Percentiles rank a stretch among this genome's conserved stretches.
These are phyloP conservation scores for Bimastos eiseni DNA, from an alignment of 2,888 invertebrate genomes.

Conservation along the genomic window DNA sequence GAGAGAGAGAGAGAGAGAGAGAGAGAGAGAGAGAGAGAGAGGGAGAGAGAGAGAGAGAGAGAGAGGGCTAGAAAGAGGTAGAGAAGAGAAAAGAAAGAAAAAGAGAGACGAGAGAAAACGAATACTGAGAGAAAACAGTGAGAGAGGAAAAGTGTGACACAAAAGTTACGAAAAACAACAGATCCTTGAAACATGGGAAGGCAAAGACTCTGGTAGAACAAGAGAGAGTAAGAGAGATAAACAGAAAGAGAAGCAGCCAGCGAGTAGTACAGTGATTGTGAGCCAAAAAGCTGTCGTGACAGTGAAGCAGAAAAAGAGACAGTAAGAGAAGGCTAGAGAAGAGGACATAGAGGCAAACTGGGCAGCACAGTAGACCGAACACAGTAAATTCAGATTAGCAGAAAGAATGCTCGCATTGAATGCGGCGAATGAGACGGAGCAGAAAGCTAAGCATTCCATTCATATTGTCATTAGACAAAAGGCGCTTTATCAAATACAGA, in stretches of 20 bases:
- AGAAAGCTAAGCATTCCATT: background rate
- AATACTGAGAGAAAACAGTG: background rate
- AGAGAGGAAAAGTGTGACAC: background rate
- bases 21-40: background rate
- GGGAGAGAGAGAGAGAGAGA: background rate
- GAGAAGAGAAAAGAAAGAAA: background rate
- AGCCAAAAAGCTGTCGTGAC: background rate
- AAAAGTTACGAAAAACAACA: background rate
- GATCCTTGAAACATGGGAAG: background rate
- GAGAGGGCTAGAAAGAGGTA: background rate
- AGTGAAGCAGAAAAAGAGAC: background rate
- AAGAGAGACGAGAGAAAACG: background rate
- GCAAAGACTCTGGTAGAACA: background rate
- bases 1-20: background rate
- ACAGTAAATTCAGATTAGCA: background rate
- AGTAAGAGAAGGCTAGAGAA: background rate
- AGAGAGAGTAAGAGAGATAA: background rate
- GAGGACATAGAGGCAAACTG: background rate
- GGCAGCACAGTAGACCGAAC: background rate
- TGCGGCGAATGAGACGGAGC: background rate
- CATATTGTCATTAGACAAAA: background rate
- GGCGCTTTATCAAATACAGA: background rate
- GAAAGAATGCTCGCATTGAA: background rate
- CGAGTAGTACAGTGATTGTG: background rate
- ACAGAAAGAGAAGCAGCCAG: background rate